Conservation (phyloP, 1,140 invertebrate species). For the Zaprionus africanus region DNA sequence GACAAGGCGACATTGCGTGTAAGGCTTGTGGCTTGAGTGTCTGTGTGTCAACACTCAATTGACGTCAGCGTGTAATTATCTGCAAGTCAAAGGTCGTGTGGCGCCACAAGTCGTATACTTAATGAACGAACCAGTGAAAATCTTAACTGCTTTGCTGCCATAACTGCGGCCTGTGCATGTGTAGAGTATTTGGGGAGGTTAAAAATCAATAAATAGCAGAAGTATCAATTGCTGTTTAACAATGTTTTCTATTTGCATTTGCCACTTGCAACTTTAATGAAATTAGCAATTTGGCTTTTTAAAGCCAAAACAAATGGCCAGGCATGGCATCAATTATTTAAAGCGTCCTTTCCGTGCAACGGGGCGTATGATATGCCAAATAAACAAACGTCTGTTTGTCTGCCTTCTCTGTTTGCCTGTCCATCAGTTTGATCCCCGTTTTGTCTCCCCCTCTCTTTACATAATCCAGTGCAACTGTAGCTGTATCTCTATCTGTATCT, state of each 20-base stretch:
- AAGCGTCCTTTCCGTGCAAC: slow-evolving; percentile 39
- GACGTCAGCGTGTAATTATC: slow-evolving; percentile 71
- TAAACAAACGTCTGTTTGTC: slow-evolving; percentile 21
- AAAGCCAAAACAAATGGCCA: slow-evolving; percentile 3
- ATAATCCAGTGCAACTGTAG: slow-evolving; percentile 57
- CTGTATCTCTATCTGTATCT: neutral
- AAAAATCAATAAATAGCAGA: neutral
- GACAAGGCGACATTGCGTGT: slow-evolving; percentile 32
- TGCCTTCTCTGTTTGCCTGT: slow-evolving; percentile 28
- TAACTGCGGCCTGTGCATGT: neutral
- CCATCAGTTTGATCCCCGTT: slow-evolving; percentile 8
- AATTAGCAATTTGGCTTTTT: slow-evolving; percentile 9
- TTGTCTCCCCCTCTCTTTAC: slow-evolving; percentile 15
- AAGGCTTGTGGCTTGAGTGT: slow-evolving; percentile 5
- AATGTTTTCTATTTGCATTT: neutral
- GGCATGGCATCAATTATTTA: slow-evolving; percentile 56
- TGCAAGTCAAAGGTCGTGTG: slow-evolving; percentile 22
- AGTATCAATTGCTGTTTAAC: neutral
- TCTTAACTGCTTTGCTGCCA: neutral
- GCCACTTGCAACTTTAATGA: slow-evolving; percentile 4
- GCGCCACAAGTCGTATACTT: slow-evolving; percentile 13
- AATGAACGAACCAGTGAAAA: slow-evolving; percentile 2
- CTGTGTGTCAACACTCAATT: slow-evolving; percentile 31
- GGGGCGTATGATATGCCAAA: slow-evolving; percentile 45
- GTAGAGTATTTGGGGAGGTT: neutral